phyloP scores from a whole-genome alignment of 2,113 vertebrate genomes.

The Lathamus discolor region DNA sequence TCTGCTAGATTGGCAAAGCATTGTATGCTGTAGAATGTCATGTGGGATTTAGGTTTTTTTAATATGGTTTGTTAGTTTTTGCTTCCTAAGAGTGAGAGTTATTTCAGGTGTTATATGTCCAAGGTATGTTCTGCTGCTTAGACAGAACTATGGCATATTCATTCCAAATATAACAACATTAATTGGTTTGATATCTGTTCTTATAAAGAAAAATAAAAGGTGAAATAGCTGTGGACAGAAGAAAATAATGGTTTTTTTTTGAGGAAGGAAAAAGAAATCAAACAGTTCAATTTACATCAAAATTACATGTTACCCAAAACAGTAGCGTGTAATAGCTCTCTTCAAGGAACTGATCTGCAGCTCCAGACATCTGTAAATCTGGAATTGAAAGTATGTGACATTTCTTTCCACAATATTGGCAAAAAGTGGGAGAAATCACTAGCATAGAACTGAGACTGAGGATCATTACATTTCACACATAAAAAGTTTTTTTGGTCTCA shows the following conservation, averaged over 20 bases:
- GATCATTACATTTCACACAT: background rate
- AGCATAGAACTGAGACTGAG: background rate
- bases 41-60: background rate
- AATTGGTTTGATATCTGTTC: background rate
- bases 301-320: background rate
- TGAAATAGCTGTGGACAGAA: background rate
- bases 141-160: background rate
- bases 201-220: background rate
- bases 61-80: background rate
- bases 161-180: background rate
- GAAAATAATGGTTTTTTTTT: background rate
- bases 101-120: background rate
- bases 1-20: background rate
- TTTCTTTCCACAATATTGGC: background rate
- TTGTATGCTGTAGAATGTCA: background rate
- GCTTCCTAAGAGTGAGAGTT: background rate
- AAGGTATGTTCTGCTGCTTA: background rate
- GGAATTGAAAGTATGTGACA: background rate
- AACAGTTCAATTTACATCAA: background rate
- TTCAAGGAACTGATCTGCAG: background rate
- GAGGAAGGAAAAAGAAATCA: background rate
- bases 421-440: background rate
- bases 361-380: background rate
- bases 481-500: background rate
- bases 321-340: background rate